Evolutionary conservation across 2,888 invertebrate species (phyloP).

Genomic region (Phyto melanocephala): DNA sequence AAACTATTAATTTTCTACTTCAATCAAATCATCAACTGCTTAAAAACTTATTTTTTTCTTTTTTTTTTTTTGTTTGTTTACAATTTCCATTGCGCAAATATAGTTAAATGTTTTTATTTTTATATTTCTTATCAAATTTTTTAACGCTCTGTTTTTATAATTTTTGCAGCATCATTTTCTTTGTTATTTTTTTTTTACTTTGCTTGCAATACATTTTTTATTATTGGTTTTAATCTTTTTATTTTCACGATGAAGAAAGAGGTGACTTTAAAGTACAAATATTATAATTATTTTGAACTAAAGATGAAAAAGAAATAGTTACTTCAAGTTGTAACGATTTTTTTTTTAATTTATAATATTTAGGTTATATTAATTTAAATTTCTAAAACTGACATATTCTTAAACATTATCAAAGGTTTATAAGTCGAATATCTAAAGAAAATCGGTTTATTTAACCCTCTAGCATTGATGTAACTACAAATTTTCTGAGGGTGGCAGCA

Average conservation of each 20-base stretch:
- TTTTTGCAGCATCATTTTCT: slow-evolving; percentile 29
- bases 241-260: neutral
- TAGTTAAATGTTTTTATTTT: neutral
- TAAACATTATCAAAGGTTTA: too few relatives aligned
- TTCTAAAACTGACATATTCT: too few relatives aligned
- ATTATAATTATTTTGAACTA: neutral
- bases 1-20: too few relatives aligned
- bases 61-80: neutral
- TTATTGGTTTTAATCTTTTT: neutral
- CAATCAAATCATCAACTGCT: too few relatives aligned
- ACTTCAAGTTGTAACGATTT: too few relatives aligned
- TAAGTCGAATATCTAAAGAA: too few relatives aligned
- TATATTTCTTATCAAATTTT: slow-evolving; percentile 17
- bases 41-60: too few relatives aligned
- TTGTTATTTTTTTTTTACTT: neutral
- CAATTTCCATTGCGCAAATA: neutral
- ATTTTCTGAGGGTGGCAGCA: too few relatives aligned
- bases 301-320: neutral
- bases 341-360: too few relatives aligned
- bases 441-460: too few relatives aligned
- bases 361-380: too few relatives aligned
- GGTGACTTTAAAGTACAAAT: slow-evolving; percentile 13
- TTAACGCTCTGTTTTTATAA: neutral
- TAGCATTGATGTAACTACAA: too few relatives aligned
- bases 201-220: slow-evolving; percentile 15